Conservation (phyloP, 2,888 invertebrate genomes). For the Oligia latruncula region DNA sequence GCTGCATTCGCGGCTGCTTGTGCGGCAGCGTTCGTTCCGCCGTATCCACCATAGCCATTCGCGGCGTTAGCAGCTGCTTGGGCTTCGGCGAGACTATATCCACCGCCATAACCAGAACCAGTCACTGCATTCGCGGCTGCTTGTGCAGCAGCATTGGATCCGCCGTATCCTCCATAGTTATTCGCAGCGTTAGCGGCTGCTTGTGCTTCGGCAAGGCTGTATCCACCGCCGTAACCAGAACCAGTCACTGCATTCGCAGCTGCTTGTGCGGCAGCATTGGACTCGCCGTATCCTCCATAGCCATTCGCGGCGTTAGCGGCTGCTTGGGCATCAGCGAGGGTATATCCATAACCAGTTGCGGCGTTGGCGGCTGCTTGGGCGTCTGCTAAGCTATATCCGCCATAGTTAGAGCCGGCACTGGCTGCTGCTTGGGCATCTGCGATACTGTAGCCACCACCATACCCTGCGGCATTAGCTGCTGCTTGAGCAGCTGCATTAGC, state of each 20-base stretch:
- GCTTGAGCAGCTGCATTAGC: constrained; percentile 41
- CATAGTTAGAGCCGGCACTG: constrained; percentile 12
- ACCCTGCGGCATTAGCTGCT: constrained; percentile 14
- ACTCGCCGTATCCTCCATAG: constrained; percentile 11
- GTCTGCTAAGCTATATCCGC: constrained; percentile 44
- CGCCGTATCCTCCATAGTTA: constrained; percentile 23
- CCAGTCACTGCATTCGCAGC: constrained; percentile 25
- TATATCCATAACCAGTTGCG: constrained; percentile 26
- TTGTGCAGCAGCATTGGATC: constrained; percentile 6
- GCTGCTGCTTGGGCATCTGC: constrained; percentile 35
- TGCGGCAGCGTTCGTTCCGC: neutral
- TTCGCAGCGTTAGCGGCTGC: constrained; percentile 19
- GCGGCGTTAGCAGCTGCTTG: neutral
- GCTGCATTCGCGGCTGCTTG: constrained; percentile 19
- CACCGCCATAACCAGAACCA: constrained; percentile 17
- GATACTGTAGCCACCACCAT: constrained; percentile 22
- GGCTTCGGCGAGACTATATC: neutral
- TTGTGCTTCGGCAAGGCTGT: constrained; percentile 40
- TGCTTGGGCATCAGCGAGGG: constrained; percentile 31
- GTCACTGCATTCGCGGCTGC: constrained; percentile 29
- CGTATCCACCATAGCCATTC: neutral
- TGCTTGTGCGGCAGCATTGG: constrained; percentile 27
- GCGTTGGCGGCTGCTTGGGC: constrained; percentile 35
- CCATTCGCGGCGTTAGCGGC: constrained; percentile 19
- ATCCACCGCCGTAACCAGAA: constrained; percentile 39